phyloP scores from a whole-genome alignment of 2,888 invertebrate genomes.

The Drosophila merina region DNA sequence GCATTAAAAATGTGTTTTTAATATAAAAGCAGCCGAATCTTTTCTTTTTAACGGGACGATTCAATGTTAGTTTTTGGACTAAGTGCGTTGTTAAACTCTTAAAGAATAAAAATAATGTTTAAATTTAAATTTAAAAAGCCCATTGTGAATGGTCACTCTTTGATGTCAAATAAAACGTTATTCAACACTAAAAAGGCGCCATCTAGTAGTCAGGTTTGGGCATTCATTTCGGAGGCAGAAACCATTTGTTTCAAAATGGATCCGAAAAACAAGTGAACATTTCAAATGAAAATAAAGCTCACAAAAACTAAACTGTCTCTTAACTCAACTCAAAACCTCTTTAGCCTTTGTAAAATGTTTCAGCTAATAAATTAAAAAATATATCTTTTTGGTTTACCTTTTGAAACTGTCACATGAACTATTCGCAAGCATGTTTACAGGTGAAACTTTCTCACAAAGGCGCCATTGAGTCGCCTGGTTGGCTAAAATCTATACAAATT shows the following conservation, averaged over 20 bases:
- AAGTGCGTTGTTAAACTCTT: background rate
- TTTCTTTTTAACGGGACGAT: background rate
- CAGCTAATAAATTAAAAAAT: background rate
- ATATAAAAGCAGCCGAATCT: conserved; percentile 39
- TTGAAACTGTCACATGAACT: background rate
- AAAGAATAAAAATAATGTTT: background rate
- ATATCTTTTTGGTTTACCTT: background rate
- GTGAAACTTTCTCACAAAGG: conserved; percentile 52
- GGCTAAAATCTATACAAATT: conserved; percentile 43
- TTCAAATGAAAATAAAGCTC: background rate
- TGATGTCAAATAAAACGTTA: background rate
- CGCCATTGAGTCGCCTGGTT: conserved; percentile 9
- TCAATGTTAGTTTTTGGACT: background rate
- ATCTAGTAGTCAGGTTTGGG: background rate
- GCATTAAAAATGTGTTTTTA: conserved; percentile 70
- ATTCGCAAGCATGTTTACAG: conserved; percentile 12
- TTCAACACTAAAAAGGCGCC: background rate
- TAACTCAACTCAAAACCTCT: no score
- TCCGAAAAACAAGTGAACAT: background rate
- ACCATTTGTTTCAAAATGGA: background rate
- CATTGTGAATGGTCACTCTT: background rate
- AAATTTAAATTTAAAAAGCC: background rate
- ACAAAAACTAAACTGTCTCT: background rate
- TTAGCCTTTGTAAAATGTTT: background rate
- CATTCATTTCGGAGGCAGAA: background rate